Base-by-base conservation (phyloP, 2,113 vertebrate species). In the Amblyopsis rosae region DNA sequence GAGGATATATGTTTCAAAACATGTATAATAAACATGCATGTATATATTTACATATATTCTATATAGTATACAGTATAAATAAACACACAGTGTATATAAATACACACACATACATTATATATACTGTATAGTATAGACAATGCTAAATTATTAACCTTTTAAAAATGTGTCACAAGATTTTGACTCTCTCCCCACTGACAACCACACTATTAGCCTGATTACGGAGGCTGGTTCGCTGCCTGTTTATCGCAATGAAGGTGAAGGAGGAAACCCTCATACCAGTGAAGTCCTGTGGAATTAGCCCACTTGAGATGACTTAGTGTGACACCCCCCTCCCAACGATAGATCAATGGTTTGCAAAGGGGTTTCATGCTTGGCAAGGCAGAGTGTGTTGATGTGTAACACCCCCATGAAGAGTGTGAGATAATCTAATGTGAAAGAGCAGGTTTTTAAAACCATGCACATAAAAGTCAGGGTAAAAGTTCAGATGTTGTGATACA, bases 401-500 rank as follows among this genome's bases (percentile, higher is more conserved):
- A 77, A 62, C 49, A 73, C 67, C 61, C 47, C 67, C 62, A 73
- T 71, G 35, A 73, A 72, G 49, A 35, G 70, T 64, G 62, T 32
- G 54, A 82, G 75, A 84, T 86, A 82, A 86, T 71, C 75, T 67
- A 82, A 75, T 67, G 70, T 75, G 74, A 68, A 72, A 69, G 32
- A 47, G 76, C 67, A 57, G 26, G 65, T 69, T 70, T 69, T 79
- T 46, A 75, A 54, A 75, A 70, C 35, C 54, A 49, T 75, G 69
- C 72, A 59, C 65, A 75, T 70, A 77, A 80, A 55, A 56, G 59
- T 64, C 69, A 9, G 83, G 82, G 80, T 84, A 82, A 87, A 81
- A 86, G 87, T 86, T 90, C 82, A 91, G 87, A 90, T 90, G 80
- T 76, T 86, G 62, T 77, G 88, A 93, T 92, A 90, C 80, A 82